Base-by-base conservation (phyloP, 1,140 invertebrate genomes). In the Oscheius sp. region DNA sequence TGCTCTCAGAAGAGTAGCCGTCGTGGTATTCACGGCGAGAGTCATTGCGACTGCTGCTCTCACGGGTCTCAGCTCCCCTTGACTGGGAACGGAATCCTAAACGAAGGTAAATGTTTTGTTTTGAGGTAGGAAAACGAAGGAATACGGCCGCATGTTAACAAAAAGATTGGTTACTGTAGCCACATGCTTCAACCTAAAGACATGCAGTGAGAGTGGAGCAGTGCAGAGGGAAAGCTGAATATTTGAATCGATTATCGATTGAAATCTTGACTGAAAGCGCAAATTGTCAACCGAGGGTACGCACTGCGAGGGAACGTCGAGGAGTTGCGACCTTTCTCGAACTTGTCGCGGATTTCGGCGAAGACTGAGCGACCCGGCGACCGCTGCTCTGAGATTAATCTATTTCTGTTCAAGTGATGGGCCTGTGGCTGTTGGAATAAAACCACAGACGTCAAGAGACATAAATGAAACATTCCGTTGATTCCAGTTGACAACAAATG, bases 31-130 rank as follows among this genome's bases (percentile, higher is more conserved):
- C 42, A 26, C 67, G 52, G 55, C 75, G 46, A 29, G 75, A 69
- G 32, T 75, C 55, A 23, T 34, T 18, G 46, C 63, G n/a, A 35
- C 69, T 75, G 46, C 36, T 26, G 45, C 38, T 20, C 32, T 63
- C 61, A 1, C 61, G 61, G 36, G 31, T n/a, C 10, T 63, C 61
- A 26, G 61, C 61, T 63, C 61, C 61, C 31, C 62, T 61, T 28
- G 74, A 74, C 29, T 74, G 52, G 28, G 34, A 42, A 3, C 74
- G 74, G 58, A 34, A 75, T 63, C 61, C 74, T 49, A 69, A n/a
- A 34, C 18, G 18, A 29, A 55, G 3, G 20, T 64, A 63, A 34
- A 72, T 66, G 3, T 18, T 45, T 36, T 68, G 36, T 45, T 68
- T 58, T 68, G 66, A 45, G 52, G 58, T 13, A 18, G 28, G 38